Evolutionary conservation across 2,888 invertebrate genomes (phyloP).

Genomic region (Thera britannica): DNA sequence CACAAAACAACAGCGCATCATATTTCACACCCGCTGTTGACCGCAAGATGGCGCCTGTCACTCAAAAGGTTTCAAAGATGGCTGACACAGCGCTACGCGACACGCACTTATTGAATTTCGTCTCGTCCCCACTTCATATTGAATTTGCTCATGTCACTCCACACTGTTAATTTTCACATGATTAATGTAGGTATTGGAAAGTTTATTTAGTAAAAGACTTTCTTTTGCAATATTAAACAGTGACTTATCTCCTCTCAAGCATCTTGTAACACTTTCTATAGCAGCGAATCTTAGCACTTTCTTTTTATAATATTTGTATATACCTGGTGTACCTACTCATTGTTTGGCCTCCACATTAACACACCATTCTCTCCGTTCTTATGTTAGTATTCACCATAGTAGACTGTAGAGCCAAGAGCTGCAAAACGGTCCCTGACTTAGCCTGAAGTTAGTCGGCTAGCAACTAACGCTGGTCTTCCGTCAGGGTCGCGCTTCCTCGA

Average conservation of each 20-base stretch:
- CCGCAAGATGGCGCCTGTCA: constrained; percentile 40
- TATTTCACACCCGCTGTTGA: constrained; percentile 33
- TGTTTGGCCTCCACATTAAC: no score
- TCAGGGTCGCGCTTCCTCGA: no score
- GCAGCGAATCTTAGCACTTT: no score
- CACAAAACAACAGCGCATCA: constrained; percentile 8
- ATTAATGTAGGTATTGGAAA: constrained; percentile 32
- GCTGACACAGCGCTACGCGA: constrained; percentile 29
- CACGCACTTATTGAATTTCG: constrained; percentile 43
- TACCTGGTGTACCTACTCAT: no score
- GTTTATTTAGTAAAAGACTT: constrained; percentile 21
- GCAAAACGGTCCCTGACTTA: no score
- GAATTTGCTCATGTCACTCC: constrained; percentile 36
- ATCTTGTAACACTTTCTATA: no score
- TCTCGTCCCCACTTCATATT: constrained; percentile 36
- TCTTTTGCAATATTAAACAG: background rate
- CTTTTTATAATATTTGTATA: no score
- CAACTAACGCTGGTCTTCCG: no score
- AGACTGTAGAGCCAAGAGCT: no score
- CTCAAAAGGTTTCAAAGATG: constrained; percentile 29
- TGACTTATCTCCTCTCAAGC: background rate
- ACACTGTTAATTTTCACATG: constrained; percentile 39
- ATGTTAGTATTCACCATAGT: no score
- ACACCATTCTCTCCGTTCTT: no score
- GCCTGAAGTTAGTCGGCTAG: no score